Percentiles rank a stretch among this genome's conserved stretches.
phyloP scores from a whole-genome alignment of 2,888 invertebrate genomes.

The Barypeithes pellucidus region DNA sequence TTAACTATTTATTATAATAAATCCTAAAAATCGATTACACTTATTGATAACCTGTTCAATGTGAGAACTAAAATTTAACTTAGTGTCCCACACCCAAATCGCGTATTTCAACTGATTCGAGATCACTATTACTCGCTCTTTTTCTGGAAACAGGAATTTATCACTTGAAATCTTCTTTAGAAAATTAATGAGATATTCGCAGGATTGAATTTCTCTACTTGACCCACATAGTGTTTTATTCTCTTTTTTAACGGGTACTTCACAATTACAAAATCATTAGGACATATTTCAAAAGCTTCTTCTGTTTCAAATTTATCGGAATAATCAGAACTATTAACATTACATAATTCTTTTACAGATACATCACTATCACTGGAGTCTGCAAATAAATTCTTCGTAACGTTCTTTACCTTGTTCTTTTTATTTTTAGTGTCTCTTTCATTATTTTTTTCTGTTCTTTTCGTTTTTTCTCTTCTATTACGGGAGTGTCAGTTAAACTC shows the following conservation, averaged over 20 bases:
- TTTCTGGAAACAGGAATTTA: background rate
- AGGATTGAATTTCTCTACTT: background rate
- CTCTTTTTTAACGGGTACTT: background rate
- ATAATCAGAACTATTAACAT: slow-evolving; percentile 3
- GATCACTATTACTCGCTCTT: no score
- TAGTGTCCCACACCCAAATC: no score
- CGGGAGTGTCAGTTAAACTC: slow-evolving; percentile 20
- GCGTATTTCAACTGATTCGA: no score
- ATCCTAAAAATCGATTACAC: no score
- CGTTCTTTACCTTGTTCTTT: background rate
- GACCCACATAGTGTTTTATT: background rate
- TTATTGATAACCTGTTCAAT: no score
- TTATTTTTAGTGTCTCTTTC: slow-evolving; percentile 1
- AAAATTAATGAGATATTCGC: background rate
- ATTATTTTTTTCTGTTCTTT: slow-evolving; percentile 9
- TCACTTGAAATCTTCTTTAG: background rate
- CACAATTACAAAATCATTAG: background rate
- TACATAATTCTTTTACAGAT: background rate
- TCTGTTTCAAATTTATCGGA: background rate
- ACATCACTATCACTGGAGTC: background rate
- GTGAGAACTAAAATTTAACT: no score
- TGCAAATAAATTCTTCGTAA: background rate
- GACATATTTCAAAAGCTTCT: background rate
- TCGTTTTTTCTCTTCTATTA: slow-evolving; percentile 23
- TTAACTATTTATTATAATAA: no score